Conservation (phyloP, 2,888 invertebrate species). For the Athalia circularis region DNA sequence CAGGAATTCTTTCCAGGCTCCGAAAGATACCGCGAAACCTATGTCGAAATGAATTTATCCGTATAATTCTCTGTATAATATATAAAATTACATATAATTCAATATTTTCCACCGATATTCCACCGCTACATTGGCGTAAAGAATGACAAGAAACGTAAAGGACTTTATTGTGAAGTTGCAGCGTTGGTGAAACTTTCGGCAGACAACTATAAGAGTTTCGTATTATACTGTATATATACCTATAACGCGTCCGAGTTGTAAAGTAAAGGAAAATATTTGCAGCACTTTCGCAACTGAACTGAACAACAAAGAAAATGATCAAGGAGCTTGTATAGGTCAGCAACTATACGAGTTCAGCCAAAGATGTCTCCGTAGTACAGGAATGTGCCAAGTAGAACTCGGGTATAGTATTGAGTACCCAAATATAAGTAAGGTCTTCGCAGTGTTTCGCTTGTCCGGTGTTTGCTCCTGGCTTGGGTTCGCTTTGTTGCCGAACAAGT, state of each 20-base stretch:
- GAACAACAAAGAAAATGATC: conserved; percentile 34
- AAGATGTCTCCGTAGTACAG: conserved; percentile 25
- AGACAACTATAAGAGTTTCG: background rate
- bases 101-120: too few relatives aligned
- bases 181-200: too few relatives aligned
- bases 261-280: conserved; percentile 7
- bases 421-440: background rate
- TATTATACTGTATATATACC: background rate
- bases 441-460: conserved; percentile 35
- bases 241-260: background rate
- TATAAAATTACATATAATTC: background rate
- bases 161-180: too few relatives aligned
- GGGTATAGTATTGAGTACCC: background rate
- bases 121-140: too few relatives aligned
- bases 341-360: conserved; percentile 1
- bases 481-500: conserved; percentile 38
- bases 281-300: conserved; percentile 25
- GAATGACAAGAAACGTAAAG: too few relatives aligned
- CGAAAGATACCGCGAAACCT: conserved; percentile 1
- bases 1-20: conserved; percentile 4
- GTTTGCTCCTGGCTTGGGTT: conserved; percentile 2
- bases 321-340: conserved; percentile 9
- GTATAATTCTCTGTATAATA: background rate
- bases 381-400: conserved; percentile 37
- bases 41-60: too few relatives aligned